Base-by-base conservation (phyloP, 2,888 invertebrate genomes). In the Diabrotica balteata region DNA sequence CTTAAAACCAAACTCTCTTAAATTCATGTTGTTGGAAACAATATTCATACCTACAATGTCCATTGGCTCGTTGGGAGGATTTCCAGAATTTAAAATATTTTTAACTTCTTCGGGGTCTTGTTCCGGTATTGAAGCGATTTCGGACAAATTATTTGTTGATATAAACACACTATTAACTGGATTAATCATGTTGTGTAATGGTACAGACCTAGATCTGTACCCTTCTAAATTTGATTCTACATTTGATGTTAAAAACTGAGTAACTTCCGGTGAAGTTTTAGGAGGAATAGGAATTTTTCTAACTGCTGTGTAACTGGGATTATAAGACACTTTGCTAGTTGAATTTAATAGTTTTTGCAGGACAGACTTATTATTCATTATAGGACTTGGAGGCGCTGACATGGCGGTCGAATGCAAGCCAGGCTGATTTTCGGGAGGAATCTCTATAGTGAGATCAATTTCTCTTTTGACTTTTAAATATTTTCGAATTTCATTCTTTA, bases 201-300 rank as follows among this genome's bases (percentile, higher is more conserved):
- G 94, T 59, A 93, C 94, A 10, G 94, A 94, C 77, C 93, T 94
- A 7, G 94, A 94, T 62, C 94, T 86, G 70, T 80, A 83, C 67
- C 64, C 73, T 57, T 77, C 69, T 65, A 76, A 64, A 63, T 72
- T 76, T 9, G 75, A 67, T 32, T 85, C 87, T 71, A 85, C 85
- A 72, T 86, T 87, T 57, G 87, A 88, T 70, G 88, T 87, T 77
- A 90, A 88, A 75, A 90, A 86, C 74, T 89, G 88, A 75, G 87
- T 88, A 8, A 90, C 88, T 79, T 90, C 90, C 64, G 86, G 87
- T 1, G 87, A 87, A 64, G 61, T 63, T 54, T 75, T 75, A 9
- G 71, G 67, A 47, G 59, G 72, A 11, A 60, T 45, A 4, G 60
- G 22, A 11, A 67, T 46, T 32, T 67, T 75, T 49, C 67, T 72